Evolutionary conservation across 1,140 invertebrate genomes (phyloP).

Genomic region (Macrobrachium nipponense): DNA sequence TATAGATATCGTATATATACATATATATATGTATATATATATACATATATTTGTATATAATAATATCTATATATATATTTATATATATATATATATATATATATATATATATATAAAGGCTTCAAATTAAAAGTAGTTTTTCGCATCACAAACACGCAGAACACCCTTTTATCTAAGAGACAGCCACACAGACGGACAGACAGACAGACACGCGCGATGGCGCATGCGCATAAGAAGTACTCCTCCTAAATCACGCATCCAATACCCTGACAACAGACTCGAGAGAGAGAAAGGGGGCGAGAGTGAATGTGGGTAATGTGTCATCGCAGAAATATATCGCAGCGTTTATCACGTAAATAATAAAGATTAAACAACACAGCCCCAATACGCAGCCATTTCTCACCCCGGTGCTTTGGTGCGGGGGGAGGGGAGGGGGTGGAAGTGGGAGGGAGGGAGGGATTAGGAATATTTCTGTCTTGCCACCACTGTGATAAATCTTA

Average conservation of each 20-base stretch:
- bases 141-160: too few relatives aligned
- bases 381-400: neutral
- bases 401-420: neutral
- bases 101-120: too few relatives aligned
- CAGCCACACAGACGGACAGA: slow-evolving; percentile 26
- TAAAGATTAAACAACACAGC: neutral
- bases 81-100: too few relatives aligned
- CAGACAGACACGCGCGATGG: slow-evolving; percentile 3
- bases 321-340: neutral
- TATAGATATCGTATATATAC: too few relatives aligned
- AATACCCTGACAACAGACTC: neutral
- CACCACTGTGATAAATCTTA: too few relatives aligned
- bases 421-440: neutral
- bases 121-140: too few relatives aligned
- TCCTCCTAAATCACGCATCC: neutral
- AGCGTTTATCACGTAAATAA: too few relatives aligned
- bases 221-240: neutral
- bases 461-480: neutral
- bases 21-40: too few relatives aligned
- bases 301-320: neutral
- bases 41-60: too few relatives aligned
- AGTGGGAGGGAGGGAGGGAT: neutral
- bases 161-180: neutral
- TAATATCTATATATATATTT: too few relatives aligned
- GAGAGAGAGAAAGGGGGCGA: neutral